Evolutionary conservation across 2,888 invertebrate genomes (phyloP), one percentile per base, ranked within the genome.

Genomic region (Agriopis marginaria): DNA sequence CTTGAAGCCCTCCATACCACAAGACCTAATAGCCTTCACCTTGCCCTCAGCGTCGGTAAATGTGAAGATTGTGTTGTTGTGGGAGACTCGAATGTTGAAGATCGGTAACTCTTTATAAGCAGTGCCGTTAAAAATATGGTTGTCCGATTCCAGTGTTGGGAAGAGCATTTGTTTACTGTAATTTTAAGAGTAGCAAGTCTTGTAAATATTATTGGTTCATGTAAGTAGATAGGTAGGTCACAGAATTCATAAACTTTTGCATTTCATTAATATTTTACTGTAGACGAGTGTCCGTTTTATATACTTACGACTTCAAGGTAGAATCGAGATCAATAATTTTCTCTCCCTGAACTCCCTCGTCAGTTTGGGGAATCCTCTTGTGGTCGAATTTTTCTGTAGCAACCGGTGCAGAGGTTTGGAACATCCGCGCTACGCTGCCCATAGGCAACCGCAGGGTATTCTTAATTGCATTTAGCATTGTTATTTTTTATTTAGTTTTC

Each of bases 1-100:
- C 90, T 98, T 99, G 84, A 99, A 99, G 7, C 99, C 99, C 87
- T 99, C 99, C 79, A 97, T 95, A 0, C 99, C 99, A 91, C 98
- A 97, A 0, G 97, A 97, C 50, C 96, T 92, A 23, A 96, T 95
- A 10, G 97, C 77, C 81, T 96, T 95, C 0, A 91, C 88, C 61
- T 79, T 88, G 89, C 98, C 98, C 86, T 95, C 95, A 70, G 92
- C 83, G 88, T 98, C 96, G 0, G 97, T 96, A 50, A 98, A 85
- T 10, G 95, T 94, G 68, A 99, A 95, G 67, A 98, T 96, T 10
- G 99, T 99, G 88, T 99, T 99, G 92, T 99, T 99, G 70, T 95
- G 95, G 10, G 97, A 96, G 0, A 97, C 97, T 82, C 96, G 95
- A 58, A 99, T 96, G 87, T 98, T 97, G 78, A 97, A 95, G 68